These are phyloP conservation scores for Nasonia oneida DNA, from an alignment of 2,888 invertebrate genomes.

Conservation along the genomic window DNA sequence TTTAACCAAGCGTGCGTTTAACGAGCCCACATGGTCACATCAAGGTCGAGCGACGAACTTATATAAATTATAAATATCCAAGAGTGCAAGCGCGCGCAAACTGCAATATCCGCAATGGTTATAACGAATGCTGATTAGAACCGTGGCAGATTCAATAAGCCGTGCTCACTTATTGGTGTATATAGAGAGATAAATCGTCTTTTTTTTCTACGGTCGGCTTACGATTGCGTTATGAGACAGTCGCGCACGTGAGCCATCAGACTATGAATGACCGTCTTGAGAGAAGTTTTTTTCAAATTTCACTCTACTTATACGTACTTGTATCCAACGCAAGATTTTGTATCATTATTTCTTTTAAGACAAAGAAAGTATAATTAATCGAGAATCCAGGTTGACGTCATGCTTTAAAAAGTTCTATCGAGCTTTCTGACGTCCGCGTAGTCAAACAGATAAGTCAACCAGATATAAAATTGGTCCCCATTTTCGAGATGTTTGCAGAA, in stretches of 20 bases:
- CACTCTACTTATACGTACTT: background rate
- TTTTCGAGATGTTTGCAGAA: background rate
- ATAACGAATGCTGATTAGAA: slow-evolving; percentile 6
- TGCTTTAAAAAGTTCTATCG: background rate
- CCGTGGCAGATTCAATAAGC: slow-evolving; percentile 12
- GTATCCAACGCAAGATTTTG: background rate
- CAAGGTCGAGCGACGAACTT: background rate
- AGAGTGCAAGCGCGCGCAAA: background rate
- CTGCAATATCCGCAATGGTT: slow-evolving; percentile 21
- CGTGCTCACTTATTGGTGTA: background rate
- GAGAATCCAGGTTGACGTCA: background rate
- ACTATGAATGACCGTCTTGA: background rate
- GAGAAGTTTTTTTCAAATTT: background rate
- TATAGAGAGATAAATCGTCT: background rate
- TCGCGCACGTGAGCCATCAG: background rate
- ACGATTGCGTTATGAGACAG: background rate
- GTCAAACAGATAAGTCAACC: background rate
- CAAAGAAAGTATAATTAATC: no score
- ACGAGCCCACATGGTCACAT: background rate
- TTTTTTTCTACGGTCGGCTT: background rate
- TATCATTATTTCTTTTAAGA: background rate
- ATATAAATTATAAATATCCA: background rate
- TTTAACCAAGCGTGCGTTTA: background rate
- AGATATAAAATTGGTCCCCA: background rate
- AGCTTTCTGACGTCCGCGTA: background rate